Base-by-base conservation (phyloP, 2,113 vertebrate genomes). In the Zootoca vivipara region DNA sequence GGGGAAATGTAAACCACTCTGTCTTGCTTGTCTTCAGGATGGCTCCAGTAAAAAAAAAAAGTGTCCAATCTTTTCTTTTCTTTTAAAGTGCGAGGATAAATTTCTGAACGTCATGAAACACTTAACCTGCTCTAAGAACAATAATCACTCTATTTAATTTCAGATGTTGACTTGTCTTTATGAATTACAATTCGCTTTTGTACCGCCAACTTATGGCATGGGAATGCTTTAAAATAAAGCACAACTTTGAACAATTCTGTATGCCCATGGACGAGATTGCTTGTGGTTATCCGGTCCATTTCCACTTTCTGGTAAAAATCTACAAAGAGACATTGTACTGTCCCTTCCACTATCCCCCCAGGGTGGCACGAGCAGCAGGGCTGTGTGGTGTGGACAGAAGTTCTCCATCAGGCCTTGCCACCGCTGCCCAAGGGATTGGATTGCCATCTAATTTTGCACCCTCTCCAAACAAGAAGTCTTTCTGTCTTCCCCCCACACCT, bases 81-180 rank as follows among this genome's bases (percentile, higher is more conserved):
- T 28, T 86, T 30, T 13, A 33, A 85, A 89, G 81, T 46, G 0
- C n/a, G 2, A 82, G 0, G 69, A 52, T 2, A 79, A 0, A 87
- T 8, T 20, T 88, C 85, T 91, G 0, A 65, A 5, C 22, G 85
- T 0, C 16, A 22, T 7, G 33, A 7, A 77, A 56, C 38, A 87
- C 62, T 83, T 7, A 89, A 94, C 84, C 72, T 72, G 85, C 72
- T 9, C 80, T 75, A 28, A 73, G 40, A 90, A 6, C 3, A 30
- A 6, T 89, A 64, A 93, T 0, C 0, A 0, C 16, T 42, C 35
- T 85, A 87, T 94, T 89, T 90, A 85, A 93, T 91, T 93, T 93
- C 58, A 86, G 82, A 92, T 91, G 73, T 30, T 85, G 83, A 64
- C 79, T 64, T 81, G 79, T 74, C 46, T 86, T 86, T 90, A 2